Evolutionary conservation across 2,888 invertebrate genomes (phyloP), one percentile per base, ranked within the genome.

Genomic region (Branchipolynoe longqiensis): DNA sequence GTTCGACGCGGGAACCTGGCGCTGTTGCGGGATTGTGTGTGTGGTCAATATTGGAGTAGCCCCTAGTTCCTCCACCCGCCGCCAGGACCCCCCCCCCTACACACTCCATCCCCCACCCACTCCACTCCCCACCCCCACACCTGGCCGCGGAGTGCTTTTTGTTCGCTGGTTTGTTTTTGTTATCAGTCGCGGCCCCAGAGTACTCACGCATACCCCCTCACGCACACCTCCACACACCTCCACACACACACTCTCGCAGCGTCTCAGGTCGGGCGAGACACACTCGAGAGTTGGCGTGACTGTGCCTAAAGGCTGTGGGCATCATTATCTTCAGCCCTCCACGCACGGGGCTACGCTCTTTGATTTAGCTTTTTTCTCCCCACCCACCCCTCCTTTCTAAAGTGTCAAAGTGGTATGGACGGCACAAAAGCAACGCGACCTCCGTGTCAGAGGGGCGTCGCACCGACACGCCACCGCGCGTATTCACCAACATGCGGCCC

Each of bases 241-340:
- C n/a, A n/a, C n/a, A n/a, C n/a, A n/a, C n/a, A n/a, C n/a, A n/a
- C n/a, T n/a, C n/a, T n/a, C n/a, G n/a, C n/a, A n/a, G n/a, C n/a
- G n/a, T n/a, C n/a, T n/a, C n/a, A n/a, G n/a, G n/a, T n/a, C 1
- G 41, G 28, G 28, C n/a, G 78, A 78, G 78, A 41, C 41, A 78
- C 78, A 78, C 78, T 78, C 54, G 78, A 78, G 78, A 48, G 78
- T 78, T 78, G 41, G 78, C 78, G 78, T 78, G 78, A 78, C 78
- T 78, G 31, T 41, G 69, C 48, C 31, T 28, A 54, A 54, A 48
- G 78, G 48, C 31, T 41, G 78, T 41, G 25, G 22, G 48, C 54
- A 41, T 28, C 78, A 78, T 78, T 78, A 78, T 78, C 78, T 78
- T 4, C 48, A 8, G 31, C 54, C 28, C 78, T 78, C 78, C 78